These are phyloP conservation scores for Himalopsyche japonica DNA, from an alignment of 2,888 invertebrate genomes.

Conservation along the genomic window DNA sequence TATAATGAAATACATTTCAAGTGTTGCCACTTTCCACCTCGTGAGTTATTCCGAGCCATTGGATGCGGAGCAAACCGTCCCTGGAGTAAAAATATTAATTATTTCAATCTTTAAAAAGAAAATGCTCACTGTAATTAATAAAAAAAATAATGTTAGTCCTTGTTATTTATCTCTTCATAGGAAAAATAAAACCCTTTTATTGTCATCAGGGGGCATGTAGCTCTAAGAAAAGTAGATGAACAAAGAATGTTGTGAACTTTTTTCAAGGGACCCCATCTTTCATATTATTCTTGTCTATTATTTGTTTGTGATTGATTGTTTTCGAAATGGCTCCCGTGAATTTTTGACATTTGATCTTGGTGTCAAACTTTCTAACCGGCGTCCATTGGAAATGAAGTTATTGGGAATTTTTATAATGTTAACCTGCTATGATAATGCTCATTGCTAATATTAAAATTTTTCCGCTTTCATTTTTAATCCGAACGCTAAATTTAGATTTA, in stretches of 20 bases:
- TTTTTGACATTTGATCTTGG: neutral
- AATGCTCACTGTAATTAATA: constrained; percentile 25
- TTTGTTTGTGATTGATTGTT: neutral
- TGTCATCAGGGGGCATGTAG: neutral
- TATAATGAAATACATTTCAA: neutral
- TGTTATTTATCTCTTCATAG: constrained; percentile 6
- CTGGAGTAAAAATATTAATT: constrained; percentile 28
- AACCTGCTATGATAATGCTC: neutral
- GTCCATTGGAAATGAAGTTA: neutral
- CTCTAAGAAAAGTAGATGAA: neutral
- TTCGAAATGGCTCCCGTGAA: neutral
- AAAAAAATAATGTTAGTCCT: constrained; percentile 24
- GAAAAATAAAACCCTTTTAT: neutral
- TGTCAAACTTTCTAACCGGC: neutral
- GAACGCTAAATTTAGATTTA: neutral
- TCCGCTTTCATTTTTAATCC: neutral
- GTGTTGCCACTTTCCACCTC: constrained; percentile 2
- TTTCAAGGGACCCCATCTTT: neutral
- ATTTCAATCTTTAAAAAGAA: constrained; percentile 11
- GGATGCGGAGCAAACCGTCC: constrained; percentile 40
- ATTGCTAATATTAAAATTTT: neutral
- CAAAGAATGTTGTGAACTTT: neutral
- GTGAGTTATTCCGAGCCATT: constrained; percentile 39
- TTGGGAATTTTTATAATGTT: neutral
- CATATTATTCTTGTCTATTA: neutral